These are phyloP conservation scores for Cyphomyrmex costatus DNA, from an alignment of 1,140 invertebrate genomes.

Conservation along the genomic window DNA sequence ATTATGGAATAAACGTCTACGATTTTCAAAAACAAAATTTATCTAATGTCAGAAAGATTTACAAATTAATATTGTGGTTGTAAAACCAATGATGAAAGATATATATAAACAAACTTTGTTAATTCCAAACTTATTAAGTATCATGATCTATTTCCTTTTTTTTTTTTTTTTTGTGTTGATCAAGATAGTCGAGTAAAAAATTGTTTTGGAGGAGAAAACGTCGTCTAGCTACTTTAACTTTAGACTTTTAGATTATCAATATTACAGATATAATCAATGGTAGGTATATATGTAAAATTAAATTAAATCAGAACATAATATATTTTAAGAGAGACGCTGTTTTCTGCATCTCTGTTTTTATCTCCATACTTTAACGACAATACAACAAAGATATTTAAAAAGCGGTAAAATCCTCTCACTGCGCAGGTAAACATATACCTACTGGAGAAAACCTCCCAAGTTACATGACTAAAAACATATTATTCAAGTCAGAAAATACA, in stretches of 20 bases:
- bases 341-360: not conserved
- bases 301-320: not conserved
- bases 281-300: not conserved
- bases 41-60: not conserved
- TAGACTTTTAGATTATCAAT: not conserved
- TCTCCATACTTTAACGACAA: not conserved
- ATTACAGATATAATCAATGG: not conserved
- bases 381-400: constrained; percentile 14
- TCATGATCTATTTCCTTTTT: too few species aligned
- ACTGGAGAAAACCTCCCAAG: not conserved
- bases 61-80: not conserved
- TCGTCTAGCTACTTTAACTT: not conserved
- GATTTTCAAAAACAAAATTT: not conserved
- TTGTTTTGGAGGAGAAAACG: not conserved
- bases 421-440: constrained; percentile 1
- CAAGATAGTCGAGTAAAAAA: too few species aligned
- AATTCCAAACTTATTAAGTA: too few species aligned
- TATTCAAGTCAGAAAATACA: not conserved
- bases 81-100: not conserved
- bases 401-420: not conserved
- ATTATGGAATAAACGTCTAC: not conserved
- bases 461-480: constrained; percentile 3
- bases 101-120: not conserved
- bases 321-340: not conserved
- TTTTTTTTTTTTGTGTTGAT: too few species aligned